phyloP scores from a whole-genome alignment of 1,140 invertebrate species.

The Zaprionus inermis region DNA sequence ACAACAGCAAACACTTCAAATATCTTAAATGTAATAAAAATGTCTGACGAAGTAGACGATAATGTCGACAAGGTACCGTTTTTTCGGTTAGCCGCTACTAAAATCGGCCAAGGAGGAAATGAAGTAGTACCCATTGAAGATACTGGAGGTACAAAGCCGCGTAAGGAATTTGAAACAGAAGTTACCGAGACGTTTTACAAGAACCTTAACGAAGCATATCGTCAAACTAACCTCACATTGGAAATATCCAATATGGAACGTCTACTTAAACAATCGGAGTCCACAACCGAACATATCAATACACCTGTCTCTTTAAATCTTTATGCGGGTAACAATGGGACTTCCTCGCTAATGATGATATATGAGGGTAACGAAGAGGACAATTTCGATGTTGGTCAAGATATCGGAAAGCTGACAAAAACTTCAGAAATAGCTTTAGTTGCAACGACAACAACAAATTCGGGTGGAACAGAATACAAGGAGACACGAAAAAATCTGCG shows the following conservation, averaged over 20 bases:
- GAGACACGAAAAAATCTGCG: conserved; percentile 57
- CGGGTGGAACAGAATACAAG: background rate
- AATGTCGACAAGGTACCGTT: conserved; percentile 55
- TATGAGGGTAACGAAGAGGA: conserved; percentile 87
- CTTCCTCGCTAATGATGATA: conserved; percentile 88
- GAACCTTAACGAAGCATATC: conserved; percentile 93
- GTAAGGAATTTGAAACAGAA: conserved; percentile 85
- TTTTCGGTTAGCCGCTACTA: conserved; percentile 77
- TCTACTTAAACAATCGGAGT: conserved; percentile 57
- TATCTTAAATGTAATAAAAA: background rate
- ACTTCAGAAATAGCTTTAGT: background rate
- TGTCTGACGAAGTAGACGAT: conserved; percentile 39
- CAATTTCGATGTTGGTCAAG: conserved; percentile 34
- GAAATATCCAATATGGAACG: conserved; percentile 73
- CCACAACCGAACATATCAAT: conserved; percentile 42
- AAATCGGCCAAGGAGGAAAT: conserved; percentile 55
- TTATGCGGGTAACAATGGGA: conserved; percentile 5
- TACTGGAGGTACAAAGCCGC: conserved; percentile 63
- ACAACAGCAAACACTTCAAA: background rate
- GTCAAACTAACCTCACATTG: conserved; percentile 87
- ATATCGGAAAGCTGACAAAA: background rate
- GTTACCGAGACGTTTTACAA: conserved; percentile 95
- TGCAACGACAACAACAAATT: background rate
- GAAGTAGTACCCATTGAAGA: conserved; percentile 70
- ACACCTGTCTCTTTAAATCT: background rate